Evolutionary conservation across 2,888 invertebrate genomes (phyloP), one percentile per base, ranked within the genome.

Genomic region (Aspidiotus destructor): DNA sequence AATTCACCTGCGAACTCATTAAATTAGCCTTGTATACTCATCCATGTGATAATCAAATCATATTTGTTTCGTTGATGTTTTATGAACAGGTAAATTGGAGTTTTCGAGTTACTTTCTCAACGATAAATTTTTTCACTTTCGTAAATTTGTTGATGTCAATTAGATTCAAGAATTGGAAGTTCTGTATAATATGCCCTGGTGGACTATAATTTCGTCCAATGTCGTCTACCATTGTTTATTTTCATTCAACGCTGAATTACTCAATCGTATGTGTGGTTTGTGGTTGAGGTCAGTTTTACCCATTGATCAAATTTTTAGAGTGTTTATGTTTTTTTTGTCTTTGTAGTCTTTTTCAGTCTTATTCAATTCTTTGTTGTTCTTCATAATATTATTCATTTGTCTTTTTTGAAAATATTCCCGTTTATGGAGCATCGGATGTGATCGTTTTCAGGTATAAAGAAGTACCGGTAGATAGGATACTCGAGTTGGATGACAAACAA

Each of bases 181-280:
- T 13, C 10, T 1, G 3, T 16, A 15, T 17, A 17, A 55, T 15
- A 17, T 55, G n/a, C 17, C 55, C 16, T 55, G n/a, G 55, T 55
- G 55, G 55, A 15, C 55, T 3, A 55, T 55, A 1, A 16, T 55
- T n/a, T 17, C 55, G 16, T 55, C 55, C 15, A 55, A 15, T 5
- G 17, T 55, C 16, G n/a, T 55, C 10, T 55, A 55, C 16, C 55
- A 55, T 15, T 15, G 55, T 17, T 17, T 55, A 16, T 55, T 55
- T 16, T 55, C 55, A 15, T 55, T 55, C 16, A 55, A 55, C 55
- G 55, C 55, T 16, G n/a, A 55, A 15, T 16, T 55, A 17, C n/a
- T 55, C n/a, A 55, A 55, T 17, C 55, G 16, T 10, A 55, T 16
- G 10, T 55, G 55, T 7, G 15, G n/a, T 17, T 55, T 55, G 16